These are phyloP conservation scores for Zaprionus lachaisei DNA, from an alignment of 1,140 invertebrate genomes.

Conservation along the genomic window DNA sequence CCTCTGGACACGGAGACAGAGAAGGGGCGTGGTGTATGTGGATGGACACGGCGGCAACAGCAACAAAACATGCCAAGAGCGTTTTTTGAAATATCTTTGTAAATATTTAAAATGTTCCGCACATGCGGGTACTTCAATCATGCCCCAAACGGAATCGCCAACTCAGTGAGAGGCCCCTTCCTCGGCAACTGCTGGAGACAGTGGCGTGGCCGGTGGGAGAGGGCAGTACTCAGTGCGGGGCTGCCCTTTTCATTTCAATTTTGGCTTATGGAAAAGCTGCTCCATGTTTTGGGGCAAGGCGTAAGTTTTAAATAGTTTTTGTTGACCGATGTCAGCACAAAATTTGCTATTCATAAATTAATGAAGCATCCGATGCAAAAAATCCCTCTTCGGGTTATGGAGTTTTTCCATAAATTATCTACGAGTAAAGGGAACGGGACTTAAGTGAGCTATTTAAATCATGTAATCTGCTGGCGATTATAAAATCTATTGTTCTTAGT, in stretches of 20 bases:
- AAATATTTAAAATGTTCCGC: constrained; percentile 82
- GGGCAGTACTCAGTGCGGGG: background rate
- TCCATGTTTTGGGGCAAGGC: constrained; percentile 20
- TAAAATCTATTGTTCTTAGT: constrained; percentile 2
- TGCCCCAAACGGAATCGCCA: constrained; percentile 67
- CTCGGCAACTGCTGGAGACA: background rate
- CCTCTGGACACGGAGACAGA: constrained; percentile 40
- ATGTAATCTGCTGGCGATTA: constrained; percentile 63
- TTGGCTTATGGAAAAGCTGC: constrained; percentile 25
- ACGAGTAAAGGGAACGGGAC: constrained; percentile 33
- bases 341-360: constrained; percentile 83
- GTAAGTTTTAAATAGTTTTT: constrained; percentile 81
- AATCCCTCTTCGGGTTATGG: constrained; percentile 50
- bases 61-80: constrained; percentile 78
- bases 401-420: constrained; percentile 75
- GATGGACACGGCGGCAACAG: constrained; percentile 39
- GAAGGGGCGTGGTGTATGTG: constrained; percentile 4
- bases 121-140: constrained; percentile 81
- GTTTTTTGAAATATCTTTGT: constrained; percentile 83
- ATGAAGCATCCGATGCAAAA: constrained; percentile 69
- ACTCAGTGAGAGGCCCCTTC: background rate
- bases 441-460: constrained; percentile 58
- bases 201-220: background rate
- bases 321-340: constrained; percentile 75
- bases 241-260: constrained; percentile 37